These are phyloP conservation scores for Paralichthys olivaceus DNA, from an alignment of 2,113 vertebrate genomes.

Conservation along the genomic window DNA sequence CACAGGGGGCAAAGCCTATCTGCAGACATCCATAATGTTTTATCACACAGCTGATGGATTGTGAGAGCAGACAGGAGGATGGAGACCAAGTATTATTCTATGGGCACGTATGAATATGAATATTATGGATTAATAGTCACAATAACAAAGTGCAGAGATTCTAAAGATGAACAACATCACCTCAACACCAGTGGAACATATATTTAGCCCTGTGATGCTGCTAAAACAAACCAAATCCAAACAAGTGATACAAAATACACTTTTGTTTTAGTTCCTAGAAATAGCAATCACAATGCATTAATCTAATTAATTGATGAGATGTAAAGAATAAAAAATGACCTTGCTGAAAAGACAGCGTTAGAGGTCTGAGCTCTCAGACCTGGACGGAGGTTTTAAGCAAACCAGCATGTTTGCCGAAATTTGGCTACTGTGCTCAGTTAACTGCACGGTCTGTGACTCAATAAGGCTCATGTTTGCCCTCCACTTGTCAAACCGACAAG, in stretches of 20 bases:
- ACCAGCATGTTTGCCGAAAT: neutral
- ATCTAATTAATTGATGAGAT: neutral
- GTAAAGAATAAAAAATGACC: neutral
- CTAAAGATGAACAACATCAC: no score
- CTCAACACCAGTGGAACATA: no score
- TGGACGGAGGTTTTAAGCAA: neutral
- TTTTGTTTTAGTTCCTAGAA: no score
- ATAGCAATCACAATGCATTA: neutral
- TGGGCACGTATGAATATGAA: no score
- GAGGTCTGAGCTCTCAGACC: neutral
- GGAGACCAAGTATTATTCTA: neutral
- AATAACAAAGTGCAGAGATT: neutral
- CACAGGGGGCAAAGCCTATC: constrained; percentile 61
- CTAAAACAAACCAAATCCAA: no score
- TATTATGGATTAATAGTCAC: neutral
- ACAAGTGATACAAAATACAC: no score
- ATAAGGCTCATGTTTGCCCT: neutral
- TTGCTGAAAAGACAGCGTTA: neutral
- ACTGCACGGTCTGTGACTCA: neutral
- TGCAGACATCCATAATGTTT: constrained; percentile 65
- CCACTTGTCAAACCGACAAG: neutral
- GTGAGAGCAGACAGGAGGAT: constrained; percentile 11
- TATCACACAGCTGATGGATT: constrained; percentile 51
- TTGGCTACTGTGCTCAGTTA: neutral
- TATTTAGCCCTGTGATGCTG: no score